A percentile compares a stretch with the other conserved stretches of the same genome.
These are phyloP conservation scores for Drosophila busckii DNA, from an alignment of 1,140 invertebrate genomes.

Conservation along the genomic window DNA sequence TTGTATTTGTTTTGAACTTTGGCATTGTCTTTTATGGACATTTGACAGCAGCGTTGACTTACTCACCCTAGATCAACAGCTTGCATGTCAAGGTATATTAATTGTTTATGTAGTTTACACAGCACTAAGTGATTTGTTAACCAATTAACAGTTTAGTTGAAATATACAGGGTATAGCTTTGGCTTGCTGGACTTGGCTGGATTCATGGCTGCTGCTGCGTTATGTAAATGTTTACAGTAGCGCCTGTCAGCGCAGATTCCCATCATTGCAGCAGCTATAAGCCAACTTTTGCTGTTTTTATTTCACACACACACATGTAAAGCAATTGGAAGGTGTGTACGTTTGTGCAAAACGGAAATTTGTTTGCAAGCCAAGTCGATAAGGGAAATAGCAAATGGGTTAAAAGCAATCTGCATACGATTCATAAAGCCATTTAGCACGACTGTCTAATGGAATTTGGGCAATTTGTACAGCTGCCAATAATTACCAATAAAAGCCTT, in stretches of 20 bases:
- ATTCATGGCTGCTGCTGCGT: too few species aligned
- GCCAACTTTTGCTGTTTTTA: slow-evolving; percentile 35
- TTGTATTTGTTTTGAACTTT: slow-evolving; percentile 47
- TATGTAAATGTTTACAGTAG: slow-evolving; percentile 61
- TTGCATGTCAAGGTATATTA: too few species aligned
- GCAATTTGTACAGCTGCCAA: slow-evolving; percentile 1
- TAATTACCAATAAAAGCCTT: background rate
- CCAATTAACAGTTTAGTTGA: too few species aligned
- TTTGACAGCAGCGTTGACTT: slow-evolving; percentile 22
- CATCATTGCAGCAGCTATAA: background rate
- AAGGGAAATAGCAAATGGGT: slow-evolving; percentile 65
- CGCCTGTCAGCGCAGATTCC: background rate
- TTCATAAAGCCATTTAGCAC: slow-evolving; percentile 31
- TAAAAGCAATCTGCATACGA: slow-evolving; percentile 39
- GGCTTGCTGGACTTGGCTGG: too few species aligned
- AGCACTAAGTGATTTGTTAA: too few species aligned
- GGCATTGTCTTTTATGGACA: slow-evolving; percentile 37
- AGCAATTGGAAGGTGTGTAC: slow-evolving; percentile 10
- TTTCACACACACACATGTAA: slow-evolving; percentile 29
- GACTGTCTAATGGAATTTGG: slow-evolving; percentile 61
- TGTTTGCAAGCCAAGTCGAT: slow-evolving; percentile 68
- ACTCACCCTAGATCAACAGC: slow-evolving; percentile 9
- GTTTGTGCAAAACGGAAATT: slow-evolving; percentile 56
- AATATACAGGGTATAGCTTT: too few species aligned
- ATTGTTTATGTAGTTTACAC: too few species aligned